These are phyloP conservation scores for Neodiprion lecontei DNA, from an alignment of 1,140 invertebrate species.

Conservation along the genomic window DNA sequence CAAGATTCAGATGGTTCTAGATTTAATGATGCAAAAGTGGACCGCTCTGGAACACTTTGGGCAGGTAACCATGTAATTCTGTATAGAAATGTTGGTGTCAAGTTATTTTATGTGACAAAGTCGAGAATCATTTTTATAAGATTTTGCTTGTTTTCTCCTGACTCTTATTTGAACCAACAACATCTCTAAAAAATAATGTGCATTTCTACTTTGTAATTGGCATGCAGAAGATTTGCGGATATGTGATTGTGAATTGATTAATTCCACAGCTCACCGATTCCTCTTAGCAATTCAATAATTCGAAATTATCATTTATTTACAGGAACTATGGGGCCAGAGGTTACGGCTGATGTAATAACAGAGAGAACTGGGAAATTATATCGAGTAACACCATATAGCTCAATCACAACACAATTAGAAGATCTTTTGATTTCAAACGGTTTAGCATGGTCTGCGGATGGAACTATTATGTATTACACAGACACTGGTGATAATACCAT, in stretches of 20 bases:
- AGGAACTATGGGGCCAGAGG: slow-evolving; percentile 76
- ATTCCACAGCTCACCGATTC: no score
- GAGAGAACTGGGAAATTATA: background rate
- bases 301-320: slow-evolving; percentile 11
- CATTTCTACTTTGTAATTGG: no score
- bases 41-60: slow-evolving; percentile 7
- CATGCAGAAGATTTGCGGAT: no score
- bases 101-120: no score
- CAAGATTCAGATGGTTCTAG: slow-evolving; percentile 16
- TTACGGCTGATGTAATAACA: slow-evolving; percentile 25
- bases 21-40: slow-evolving; percentile 22
- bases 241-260: no score
- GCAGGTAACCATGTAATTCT: background rate
- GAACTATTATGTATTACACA: slow-evolving; percentile 58
- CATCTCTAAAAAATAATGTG: no score
- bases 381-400: background rate
- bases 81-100: background rate
- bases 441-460: slow-evolving; percentile 56
- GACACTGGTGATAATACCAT: slow-evolving; percentile 54
- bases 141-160: no score
- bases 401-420: slow-evolving; percentile 9
- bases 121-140: no score
- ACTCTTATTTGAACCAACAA: no score
- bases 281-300: no score
- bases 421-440: slow-evolving; percentile 55